Evolutionary conservation across 2,888 invertebrate genomes (phyloP).

Genomic region (Disparrhopalites patrizii): DNA sequence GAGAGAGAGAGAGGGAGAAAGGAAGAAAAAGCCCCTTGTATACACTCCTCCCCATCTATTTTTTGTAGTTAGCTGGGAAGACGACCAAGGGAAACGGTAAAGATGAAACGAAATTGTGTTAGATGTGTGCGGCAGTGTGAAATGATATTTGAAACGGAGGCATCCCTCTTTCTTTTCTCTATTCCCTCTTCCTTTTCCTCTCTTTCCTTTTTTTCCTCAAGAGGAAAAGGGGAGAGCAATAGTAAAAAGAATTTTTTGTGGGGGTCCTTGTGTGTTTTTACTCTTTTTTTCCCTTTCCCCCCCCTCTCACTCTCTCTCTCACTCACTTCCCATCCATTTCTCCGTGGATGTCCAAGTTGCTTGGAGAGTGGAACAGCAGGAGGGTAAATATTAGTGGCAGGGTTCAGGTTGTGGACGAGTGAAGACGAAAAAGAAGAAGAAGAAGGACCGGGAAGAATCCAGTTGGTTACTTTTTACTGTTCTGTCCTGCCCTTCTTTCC

Average conservation of each 20-base stretch:
- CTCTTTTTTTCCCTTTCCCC: no score
- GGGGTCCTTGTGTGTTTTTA: no score
- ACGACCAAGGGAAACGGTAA: slow-evolving; percentile 7
- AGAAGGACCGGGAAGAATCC: not conserved
- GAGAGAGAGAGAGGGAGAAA: not conserved
- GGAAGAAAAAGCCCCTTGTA: slow-evolving; percentile 2
- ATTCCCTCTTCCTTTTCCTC: not conserved
- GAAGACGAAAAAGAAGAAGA: not conserved
- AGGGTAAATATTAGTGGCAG: not conserved
- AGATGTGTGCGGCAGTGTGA: slow-evolving; percentile 11
- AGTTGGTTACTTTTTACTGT: not conserved
- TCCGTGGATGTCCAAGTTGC: no score
- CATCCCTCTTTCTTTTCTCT: no score
- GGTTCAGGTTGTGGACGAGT: not conserved
- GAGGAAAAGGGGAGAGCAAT: not conserved
- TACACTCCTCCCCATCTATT: no score
- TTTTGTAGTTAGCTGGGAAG: no score
- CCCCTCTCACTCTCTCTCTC: not conserved
- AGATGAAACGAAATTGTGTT: slow-evolving; percentile 12
- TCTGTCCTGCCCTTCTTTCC: not conserved
- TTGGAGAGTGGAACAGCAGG: not conserved
- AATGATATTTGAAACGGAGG: slow-evolving; percentile 5
- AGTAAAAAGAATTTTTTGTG: not conserved
- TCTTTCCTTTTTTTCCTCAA: not conserved
- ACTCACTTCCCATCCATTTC: no score